These are phyloP conservation scores for Eilema caniola DNA, from an alignment of 2,888 invertebrate genomes.

Conservation along the genomic window DNA sequence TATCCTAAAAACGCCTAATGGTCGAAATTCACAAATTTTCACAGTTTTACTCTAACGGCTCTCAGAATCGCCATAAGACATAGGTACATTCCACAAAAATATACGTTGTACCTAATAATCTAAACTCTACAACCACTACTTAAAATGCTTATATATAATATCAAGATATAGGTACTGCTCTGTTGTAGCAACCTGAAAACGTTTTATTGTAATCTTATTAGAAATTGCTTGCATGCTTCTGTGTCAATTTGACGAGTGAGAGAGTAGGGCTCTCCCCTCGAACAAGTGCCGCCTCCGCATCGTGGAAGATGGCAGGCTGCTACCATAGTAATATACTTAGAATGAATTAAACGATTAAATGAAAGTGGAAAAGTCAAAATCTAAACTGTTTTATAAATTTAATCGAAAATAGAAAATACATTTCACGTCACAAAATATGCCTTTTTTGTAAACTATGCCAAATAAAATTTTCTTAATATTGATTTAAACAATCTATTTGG, in stretches of 20 bases:
- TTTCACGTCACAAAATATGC: background rate
- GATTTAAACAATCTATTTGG: background rate
- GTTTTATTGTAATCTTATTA: slow-evolving; percentile 2
- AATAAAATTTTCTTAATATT: too few relatives aligned
- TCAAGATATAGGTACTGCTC: background rate
- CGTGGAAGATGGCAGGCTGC: background rate
- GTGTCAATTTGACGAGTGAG: background rate
- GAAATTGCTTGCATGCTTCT: background rate
- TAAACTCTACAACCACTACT: too few relatives aligned
- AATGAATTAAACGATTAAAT: background rate
- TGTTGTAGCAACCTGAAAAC: background rate
- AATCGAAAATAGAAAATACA: too few relatives aligned
- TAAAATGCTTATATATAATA: background rate
- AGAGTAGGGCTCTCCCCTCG: background rate
- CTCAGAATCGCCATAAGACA: too few relatives aligned
- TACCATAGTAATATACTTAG: background rate
- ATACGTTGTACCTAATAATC: too few relatives aligned
- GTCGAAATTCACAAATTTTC: too few relatives aligned
- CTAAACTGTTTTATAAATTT: too few relatives aligned
- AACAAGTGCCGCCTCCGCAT: background rate
- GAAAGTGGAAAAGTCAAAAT: too few relatives aligned
- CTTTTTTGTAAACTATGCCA: too few relatives aligned
- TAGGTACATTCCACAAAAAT: too few relatives aligned
- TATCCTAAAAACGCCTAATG: too few relatives aligned
- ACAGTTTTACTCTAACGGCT: too few relatives aligned